Evolutionary conservation across 2,888 invertebrate species (phyloP), one percentile per base, ranked within the genome.

Genomic region (Unio pictorum): DNA sequence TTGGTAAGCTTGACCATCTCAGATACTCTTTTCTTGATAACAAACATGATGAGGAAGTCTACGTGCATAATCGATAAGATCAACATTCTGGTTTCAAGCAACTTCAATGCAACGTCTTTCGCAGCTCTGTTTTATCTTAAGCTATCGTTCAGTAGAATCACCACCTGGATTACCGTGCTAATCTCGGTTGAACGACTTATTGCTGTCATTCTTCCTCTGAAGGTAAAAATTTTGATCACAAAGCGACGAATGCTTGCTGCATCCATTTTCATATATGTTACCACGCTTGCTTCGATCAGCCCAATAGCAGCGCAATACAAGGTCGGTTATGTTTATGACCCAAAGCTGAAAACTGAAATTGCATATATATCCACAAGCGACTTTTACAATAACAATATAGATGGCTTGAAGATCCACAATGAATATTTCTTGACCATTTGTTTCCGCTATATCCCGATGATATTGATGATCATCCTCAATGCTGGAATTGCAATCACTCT

Each of bases 191-290:
- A 80, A 26, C 68, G 80, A 20, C 61, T 80, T 18, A 71, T 80
- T 15, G 80, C 80, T 23, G 80, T 80, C 5, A 69, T 73, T 3
- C 73, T 78, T 62, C 80, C 80, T 1, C 61, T 80, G 55, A 74
- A 78, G 57, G 75, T 75, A 34, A 73, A 71, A 55, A 18, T 63
- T 7, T 59, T 74, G 55, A 72, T 75, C 4, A 78, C 76, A 15
- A 74, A 68, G 26, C 23, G 30, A 20, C 67, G 76, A 28, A 76
- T 80, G 75, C 45, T 71, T 17, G 62, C 69, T 1, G 70, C 73
- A 15, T 72, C 77, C n/a, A 26, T 72, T 17, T 30, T 67, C 18
- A 73, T 74, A 30, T 78, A 71, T 64, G 65, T 78, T 8, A 34
- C 74, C 15, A 69, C 69, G 2, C 73, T 78, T 55, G 64, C 63